Evolutionary conservation across 1,140 invertebrate genomes (phyloP).

Genomic region (Zophobas atratus): DNA sequence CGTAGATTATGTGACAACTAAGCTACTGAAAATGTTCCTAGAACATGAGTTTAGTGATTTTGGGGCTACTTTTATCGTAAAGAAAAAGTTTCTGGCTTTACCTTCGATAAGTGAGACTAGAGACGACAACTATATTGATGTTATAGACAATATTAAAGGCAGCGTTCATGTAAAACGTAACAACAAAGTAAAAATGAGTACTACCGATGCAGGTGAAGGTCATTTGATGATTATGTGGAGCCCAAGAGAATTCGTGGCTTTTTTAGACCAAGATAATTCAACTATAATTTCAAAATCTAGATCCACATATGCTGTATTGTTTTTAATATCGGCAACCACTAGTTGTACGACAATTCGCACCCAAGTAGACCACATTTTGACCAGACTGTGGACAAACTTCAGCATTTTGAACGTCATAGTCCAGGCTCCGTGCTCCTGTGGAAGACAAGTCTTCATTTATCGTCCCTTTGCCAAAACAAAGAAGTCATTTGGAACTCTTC

Average conservation of each 20-base stretch:
- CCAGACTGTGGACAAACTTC: not conserved
- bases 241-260: not conserved
- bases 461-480: constrained; percentile 8
- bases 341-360: not conserved
- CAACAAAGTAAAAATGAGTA: too few relatives aligned
- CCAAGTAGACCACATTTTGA: not conserved
- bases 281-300: not conserved
- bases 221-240: constrained; percentile 1
- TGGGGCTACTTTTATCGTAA: too few relatives aligned
- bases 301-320: not conserved
- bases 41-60: too few relatives aligned
- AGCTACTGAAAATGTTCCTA: too few relatives aligned
- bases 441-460: constrained; percentile 12
- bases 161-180: too few relatives aligned
- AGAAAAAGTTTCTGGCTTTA: too few relatives aligned
- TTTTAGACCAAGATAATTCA: not conserved
- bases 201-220: not conserved
- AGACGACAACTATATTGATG: not conserved
- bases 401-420: not conserved
- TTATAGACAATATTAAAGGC: not conserved
- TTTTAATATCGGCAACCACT: too few relatives aligned
- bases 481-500: not conserved
- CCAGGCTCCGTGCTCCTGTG: not conserved
- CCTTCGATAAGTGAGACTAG: too few relatives aligned
- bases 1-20: not conserved